phyloP scores from a whole-genome alignment of 2,888 invertebrate species.

The Polyommatus icarus region DNA sequence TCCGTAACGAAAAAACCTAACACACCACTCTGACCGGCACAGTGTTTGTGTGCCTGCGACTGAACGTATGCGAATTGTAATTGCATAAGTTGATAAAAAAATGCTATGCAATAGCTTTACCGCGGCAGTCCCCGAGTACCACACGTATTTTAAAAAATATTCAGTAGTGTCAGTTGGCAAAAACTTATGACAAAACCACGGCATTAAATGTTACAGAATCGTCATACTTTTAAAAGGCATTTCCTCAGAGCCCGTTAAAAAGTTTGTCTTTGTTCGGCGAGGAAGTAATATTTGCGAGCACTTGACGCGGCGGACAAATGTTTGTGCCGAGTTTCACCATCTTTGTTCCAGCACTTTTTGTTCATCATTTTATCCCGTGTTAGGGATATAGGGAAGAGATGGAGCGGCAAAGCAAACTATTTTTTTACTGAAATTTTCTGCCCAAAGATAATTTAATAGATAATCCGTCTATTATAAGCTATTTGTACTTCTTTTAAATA shows the following conservation, averaged over 20 bases:
- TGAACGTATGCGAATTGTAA: no score
- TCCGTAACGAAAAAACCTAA: no score
- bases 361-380: background rate
- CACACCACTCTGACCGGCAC: no score
- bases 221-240: background rate
- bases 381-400: background rate
- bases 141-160: no score
- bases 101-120: no score
- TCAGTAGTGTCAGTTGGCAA: background rate
- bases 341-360: slow-evolving; percentile 20
- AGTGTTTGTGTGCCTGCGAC: no score
- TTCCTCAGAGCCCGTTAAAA: slow-evolving; percentile 17
- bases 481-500: no score
- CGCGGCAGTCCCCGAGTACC: no score
- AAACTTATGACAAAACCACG: background rate
- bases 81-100: no score
- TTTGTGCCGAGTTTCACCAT: slow-evolving; percentile 29
- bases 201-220: background rate
- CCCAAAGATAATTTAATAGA: no score
- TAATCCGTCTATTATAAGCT: no score
- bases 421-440: no score
- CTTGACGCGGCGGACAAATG: slow-evolving; percentile 30
- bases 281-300: slow-evolving; percentile 23
- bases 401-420: background rate
- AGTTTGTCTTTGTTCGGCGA: slow-evolving; percentile 7